Base-by-base conservation (phyloP, 2,113 vertebrate species). In the Apistogramma diplotaenia region DNA sequence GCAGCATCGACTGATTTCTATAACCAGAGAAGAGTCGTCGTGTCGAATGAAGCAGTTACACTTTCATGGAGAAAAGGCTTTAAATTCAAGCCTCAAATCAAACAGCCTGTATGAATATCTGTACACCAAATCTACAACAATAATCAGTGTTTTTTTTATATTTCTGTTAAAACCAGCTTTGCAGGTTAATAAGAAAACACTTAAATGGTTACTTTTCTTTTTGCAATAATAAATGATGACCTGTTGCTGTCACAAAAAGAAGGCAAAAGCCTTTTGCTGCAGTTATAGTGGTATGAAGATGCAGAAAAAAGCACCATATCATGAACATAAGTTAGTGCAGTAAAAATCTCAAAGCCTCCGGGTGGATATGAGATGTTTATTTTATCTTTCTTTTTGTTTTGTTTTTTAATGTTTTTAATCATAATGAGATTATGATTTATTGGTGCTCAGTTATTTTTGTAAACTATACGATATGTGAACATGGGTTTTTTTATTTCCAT, bases 371-470 rank as follows among this genome's bases (percentile, higher is more conserved):
- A 78, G 71, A 27, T 80, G 72, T 89, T 89, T 89, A 61, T 87
- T 87, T 87, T 21, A 31, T 58, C 40, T 33, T 84, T 57, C 77
- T 55, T 54, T 35, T 40, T 19, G 83, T 55, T 54, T 35, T 40
- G 16, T 85, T 78, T 23, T 86, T 85, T 75, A 31, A 61, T 83
- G 29, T 87, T 85, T 86, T 89, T 55, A 72, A 85, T 91, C 84
- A 84, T 91, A 92, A 91, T 56, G 53, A 91, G 79, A 90, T 90
- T 93, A 93, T 94, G 81, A 94, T 94, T 94, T 94, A 85, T 88
- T 86, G 91, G 91, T 93, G 87, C 94, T 94, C 85, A 92, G 89
- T 92, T 94, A 94, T 95, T 95, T 96, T 95, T 95, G 81, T 96
- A 95, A 94, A 59, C 82, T 84, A 77, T 82, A 87, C 53, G 43